Evolutionary conservation across 2,113 vertebrate genomes (phyloP).

Genomic region (Catharus fuscescens): DNA sequence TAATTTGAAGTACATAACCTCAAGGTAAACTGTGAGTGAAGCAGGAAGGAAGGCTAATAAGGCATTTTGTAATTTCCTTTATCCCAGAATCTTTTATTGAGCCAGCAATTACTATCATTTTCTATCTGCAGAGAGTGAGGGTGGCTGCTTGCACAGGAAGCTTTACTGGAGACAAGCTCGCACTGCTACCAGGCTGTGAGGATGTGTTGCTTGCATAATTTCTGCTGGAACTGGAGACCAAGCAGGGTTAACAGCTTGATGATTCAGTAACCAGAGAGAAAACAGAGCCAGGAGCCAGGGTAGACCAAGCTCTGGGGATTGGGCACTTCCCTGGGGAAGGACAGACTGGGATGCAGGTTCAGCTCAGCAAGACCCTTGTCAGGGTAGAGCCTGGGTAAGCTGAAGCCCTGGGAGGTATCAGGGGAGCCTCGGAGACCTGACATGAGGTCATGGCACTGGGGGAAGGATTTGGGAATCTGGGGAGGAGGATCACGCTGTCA

Average conservation of each 20-base stretch:
- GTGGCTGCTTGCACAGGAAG: not conserved
- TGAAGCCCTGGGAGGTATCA: accelerated
- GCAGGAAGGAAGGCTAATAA: constrained; percentile 28
- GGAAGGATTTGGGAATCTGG: accelerated
- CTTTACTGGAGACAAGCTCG: not conserved
- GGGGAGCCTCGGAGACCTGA: accelerated
- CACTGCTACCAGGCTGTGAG: not conserved
- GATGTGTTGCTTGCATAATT: constrained; percentile 5
- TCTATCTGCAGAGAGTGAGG: not conserved
- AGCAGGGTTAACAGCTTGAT: not conserved
- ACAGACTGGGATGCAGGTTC: not conserved
- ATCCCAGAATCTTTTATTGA: constrained; percentile 4
- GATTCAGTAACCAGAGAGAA: not conserved
- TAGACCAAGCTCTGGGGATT: not conserved
- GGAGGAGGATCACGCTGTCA: accelerated
- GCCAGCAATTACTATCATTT: constrained; percentile 45
- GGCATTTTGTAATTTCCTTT: constrained; percentile 21
- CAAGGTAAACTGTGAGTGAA: constrained; percentile 58
- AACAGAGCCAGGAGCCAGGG: not conserved
- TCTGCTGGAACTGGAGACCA: not conserved
- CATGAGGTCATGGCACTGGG: not conserved
- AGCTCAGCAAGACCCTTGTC: accelerated
- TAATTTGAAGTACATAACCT: constrained; percentile 28
- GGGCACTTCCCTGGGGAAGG: not conserved
- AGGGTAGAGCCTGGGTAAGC: not conserved